Evolutionary conservation across 1,140 invertebrate species (phyloP).

Genomic region (Zaprionus ghesquierei): DNA sequence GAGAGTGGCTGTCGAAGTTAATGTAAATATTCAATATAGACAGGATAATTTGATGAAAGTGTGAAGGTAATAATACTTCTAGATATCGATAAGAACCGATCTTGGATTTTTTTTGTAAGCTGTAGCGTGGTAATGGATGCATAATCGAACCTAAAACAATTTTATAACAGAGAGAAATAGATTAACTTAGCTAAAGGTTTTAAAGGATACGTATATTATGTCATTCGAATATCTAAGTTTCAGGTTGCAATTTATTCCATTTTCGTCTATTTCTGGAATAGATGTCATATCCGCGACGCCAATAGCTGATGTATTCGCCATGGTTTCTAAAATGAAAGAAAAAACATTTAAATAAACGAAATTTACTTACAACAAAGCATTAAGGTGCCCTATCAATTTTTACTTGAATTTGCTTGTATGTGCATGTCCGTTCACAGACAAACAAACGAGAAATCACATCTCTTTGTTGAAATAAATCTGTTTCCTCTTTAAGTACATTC

Average conservation of each 20-base stretch:
- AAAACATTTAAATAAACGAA: not conserved
- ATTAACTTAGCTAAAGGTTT: slow-evolving; percentile 1
- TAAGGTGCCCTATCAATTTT: not conserved
- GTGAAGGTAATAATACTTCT: too few species aligned
- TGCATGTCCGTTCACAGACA: not conserved
- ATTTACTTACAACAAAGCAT: not conserved
- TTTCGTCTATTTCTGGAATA: slow-evolving; percentile 95
- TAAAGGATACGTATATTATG: slow-evolving; percentile 97
- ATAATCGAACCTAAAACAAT: too few species aligned
- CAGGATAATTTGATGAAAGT: too few species aligned
- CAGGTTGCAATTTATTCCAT: slow-evolving; percentile 95
- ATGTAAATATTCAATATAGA: too few species aligned
- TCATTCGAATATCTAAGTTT: slow-evolving; percentile 92
- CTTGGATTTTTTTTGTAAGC: too few species aligned
- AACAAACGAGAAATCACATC: not conserved
- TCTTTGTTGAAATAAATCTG: not conserved
- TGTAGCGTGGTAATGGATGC: too few species aligned
- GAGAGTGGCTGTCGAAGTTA: too few species aligned
- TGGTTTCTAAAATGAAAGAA: slow-evolving; percentile 43
- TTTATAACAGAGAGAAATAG: too few species aligned
- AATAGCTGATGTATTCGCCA: slow-evolving; percentile 20
- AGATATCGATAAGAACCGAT: too few species aligned
- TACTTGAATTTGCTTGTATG: not conserved
- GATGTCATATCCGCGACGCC: slow-evolving; percentile 96
- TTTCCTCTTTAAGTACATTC: not conserved